phyloP scores from a whole-genome alignment of 2,888 invertebrate genomes.

The Diogma glabrata region DNA sequence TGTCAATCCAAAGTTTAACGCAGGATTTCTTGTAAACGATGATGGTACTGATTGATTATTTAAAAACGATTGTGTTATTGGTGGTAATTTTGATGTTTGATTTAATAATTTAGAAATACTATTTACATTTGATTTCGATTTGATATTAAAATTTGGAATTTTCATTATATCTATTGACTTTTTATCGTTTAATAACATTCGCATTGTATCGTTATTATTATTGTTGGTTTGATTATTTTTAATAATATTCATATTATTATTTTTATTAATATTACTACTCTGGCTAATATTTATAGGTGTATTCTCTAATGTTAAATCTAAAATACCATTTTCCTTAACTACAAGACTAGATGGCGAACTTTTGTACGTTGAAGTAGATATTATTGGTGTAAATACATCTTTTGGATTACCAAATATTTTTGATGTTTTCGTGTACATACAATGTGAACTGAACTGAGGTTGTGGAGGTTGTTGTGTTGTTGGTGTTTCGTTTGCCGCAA shows the following conservation, averaged over 20 bases:
- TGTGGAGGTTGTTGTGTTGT: constrained; percentile 2
- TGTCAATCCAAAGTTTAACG: neutral
- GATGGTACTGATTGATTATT: neutral
- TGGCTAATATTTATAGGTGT: constrained; percentile 12
- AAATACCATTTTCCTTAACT: constrained; percentile 11
- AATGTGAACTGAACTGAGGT: constrained; percentile 15
- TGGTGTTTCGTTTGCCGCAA: neutral
- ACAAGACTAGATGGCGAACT: neutral
- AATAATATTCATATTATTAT: neutral
- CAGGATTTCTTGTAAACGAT: too few species aligned
- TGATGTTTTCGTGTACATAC: constrained; percentile 19
- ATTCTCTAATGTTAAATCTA: constrained; percentile 16
- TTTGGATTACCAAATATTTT: constrained; percentile 21
- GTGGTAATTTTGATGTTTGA: neutral
- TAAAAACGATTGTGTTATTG: neutral
- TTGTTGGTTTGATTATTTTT: neutral
- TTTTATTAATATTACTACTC: too few species aligned
- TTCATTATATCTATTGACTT: neutral
- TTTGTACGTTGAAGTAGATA: neutral
- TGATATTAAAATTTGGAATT: neutral
- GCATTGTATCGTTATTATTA: neutral
- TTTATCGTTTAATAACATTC: neutral
- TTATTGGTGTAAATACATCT: constrained; percentile 15
- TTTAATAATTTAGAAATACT: neutral
- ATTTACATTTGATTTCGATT: neutral